A percentile compares a stretch with the other conserved stretches of the same genome.
These are phyloP conservation scores for Calycopis cecrops DNA, from an alignment of 1,140 invertebrate genomes.

Conservation along the genomic window DNA sequence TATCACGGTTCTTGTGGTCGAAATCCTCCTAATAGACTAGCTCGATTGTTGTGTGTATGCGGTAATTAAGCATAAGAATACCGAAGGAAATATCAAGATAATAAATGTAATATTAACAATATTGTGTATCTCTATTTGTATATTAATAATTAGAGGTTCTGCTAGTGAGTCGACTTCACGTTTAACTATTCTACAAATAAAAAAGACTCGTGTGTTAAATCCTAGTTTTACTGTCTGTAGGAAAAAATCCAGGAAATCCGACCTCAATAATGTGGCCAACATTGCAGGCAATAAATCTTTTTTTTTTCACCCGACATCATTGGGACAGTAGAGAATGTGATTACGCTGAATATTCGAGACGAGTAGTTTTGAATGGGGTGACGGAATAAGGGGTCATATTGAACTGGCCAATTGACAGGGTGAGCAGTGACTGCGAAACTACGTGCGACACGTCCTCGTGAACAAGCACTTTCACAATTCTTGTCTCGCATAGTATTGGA, in stretches of 20 bases:
- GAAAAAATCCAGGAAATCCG: background rate
- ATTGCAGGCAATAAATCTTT: constrained; percentile 28
- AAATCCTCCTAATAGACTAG: too few species aligned
- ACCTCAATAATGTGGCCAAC: constrained; percentile 20
- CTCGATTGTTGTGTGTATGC: too few species aligned
- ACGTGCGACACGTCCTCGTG: constrained; percentile 23
- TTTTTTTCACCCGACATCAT: constrained; percentile 31
- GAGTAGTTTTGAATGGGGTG: constrained; percentile 34
- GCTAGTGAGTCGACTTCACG: too few species aligned
- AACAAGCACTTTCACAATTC: constrained; percentile 1
- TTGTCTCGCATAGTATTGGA: constrained; percentile 1
- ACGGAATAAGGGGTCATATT: constrained; percentile 32
- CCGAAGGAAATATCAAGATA: too few species aligned
- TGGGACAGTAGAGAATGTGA: constrained; percentile 26
- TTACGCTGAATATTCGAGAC: constrained; percentile 32
- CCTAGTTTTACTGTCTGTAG: background rate
- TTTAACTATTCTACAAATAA: background rate
- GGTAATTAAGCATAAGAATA: too few species aligned
- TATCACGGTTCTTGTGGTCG: too few species aligned
- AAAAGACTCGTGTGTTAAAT: background rate
- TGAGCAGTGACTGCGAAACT: constrained; percentile 19
- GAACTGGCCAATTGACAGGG: constrained; percentile 30
- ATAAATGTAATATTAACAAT: too few species aligned
- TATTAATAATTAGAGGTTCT: too few species aligned
- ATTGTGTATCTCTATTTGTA: too few species aligned